phyloP scores from a whole-genome alignment of 2,797 vertebrate genomes.

The Etheostoma perlongum region DNA sequence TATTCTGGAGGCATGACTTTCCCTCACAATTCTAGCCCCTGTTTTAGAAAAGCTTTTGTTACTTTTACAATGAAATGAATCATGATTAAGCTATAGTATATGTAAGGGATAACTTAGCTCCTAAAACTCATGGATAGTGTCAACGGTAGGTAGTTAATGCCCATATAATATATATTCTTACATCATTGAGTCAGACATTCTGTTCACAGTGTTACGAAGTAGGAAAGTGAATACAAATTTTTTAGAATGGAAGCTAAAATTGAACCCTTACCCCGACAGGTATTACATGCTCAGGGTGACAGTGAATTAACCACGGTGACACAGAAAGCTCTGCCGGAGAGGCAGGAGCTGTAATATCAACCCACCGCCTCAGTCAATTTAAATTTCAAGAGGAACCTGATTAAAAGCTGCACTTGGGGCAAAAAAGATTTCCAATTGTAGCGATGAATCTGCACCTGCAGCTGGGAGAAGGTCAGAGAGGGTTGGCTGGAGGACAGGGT shows the following conservation, averaged over 20 bases:
- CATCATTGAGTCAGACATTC: slow-evolving; percentile 16
- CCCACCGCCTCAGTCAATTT: slow-evolving; percentile 49
- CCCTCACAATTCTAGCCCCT: neutral
- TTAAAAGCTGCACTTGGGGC: slow-evolving; percentile 49
- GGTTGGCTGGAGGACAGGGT: slow-evolving; percentile 26
- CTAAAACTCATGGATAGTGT: neutral
- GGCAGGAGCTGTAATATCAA: slow-evolving; percentile 29
- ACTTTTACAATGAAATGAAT: neutral
- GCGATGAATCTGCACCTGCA: slow-evolving; percentile 40
- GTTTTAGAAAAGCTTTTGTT: neutral
- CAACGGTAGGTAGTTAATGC: neutral
- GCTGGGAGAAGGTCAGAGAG: slow-evolving; percentile 47
- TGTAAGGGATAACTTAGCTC: neutral
- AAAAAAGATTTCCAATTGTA: slow-evolving; percentile 40
- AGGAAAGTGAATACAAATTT: slow-evolving; percentile 33
- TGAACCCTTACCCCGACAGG: slow-evolving; percentile 37
- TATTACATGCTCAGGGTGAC: slow-evolving; percentile 47
- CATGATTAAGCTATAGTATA: neutral
- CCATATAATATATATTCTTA: neutral
- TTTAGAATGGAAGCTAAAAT: slow-evolving; percentile 32
- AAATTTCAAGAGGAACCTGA: slow-evolving; percentile 64
- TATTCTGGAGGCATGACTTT: slow-evolving; percentile 1
- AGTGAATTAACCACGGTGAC: slow-evolving; percentile 53
- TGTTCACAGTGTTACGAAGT: slow-evolving; percentile 17
- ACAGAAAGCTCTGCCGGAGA: slow-evolving; percentile 37